A percentile compares a stretch with the other conserved stretches of the same genome.
Conservation (phyloP, 2,113 vertebrate species). For the Isichthys henryi region DNA sequence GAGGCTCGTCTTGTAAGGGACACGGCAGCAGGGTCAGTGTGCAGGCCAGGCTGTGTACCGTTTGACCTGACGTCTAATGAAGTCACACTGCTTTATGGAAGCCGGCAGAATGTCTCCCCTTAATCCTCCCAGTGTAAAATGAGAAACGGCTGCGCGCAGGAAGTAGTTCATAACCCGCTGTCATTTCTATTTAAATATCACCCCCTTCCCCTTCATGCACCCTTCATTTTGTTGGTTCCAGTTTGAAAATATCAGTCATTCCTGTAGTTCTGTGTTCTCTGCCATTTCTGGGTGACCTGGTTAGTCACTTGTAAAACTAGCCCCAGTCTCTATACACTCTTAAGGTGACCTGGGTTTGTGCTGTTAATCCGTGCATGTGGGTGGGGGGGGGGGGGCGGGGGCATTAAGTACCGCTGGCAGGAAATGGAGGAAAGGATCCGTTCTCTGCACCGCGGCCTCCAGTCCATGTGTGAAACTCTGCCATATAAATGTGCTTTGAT, state of each 20-base stretch:
- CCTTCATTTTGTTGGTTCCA: background rate
- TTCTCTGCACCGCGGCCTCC: background rate
- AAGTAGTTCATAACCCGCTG: background rate
- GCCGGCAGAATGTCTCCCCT: conserved; percentile 1
- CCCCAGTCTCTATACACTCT: background rate
- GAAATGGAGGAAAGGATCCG: background rate
- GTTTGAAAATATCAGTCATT: background rate
- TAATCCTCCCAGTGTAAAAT: conserved; percentile 25
- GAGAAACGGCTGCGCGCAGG: conserved; percentile 1
- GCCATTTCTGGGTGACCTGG: background rate
- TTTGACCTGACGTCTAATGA: background rate
- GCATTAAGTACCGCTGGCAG: background rate
- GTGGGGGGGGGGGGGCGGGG: background rate
- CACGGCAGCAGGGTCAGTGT: background rate
- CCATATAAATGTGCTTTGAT: background rate
- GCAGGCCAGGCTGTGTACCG: background rate
- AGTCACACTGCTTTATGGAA: conserved; percentile 6
- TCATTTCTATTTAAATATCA: background rate
- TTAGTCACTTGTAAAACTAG: conserved; percentile 9
- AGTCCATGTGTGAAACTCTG: background rate
- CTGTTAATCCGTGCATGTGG: background rate
- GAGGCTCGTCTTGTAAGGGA: background rate
- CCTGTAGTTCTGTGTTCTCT: background rate
- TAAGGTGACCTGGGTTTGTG: background rate
- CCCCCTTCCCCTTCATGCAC: background rate